phyloP scores from a whole-genome alignment of 2,113 vertebrate species.

The Tenrec ecaudatus region DNA sequence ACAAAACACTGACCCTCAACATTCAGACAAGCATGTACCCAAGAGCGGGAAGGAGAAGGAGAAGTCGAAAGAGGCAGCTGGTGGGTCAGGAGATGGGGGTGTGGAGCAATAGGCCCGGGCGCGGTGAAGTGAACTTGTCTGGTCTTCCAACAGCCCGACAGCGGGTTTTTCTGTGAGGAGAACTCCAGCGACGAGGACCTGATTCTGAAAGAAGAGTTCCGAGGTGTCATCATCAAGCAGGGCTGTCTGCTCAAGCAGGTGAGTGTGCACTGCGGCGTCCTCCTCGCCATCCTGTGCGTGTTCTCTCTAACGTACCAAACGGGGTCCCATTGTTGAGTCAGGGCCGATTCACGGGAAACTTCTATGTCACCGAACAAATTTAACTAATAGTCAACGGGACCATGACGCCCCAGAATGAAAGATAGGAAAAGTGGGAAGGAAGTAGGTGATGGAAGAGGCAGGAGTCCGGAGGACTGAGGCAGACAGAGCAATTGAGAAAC shows the following conservation, averaged over 20 bases:
- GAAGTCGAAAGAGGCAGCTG: background rate
- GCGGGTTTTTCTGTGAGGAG: slow-evolving; percentile 96
- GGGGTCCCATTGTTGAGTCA: background rate
- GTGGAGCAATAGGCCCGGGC: background rate
- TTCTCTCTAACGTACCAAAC: background rate
- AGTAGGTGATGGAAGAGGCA: background rate
- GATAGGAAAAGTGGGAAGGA: background rate
- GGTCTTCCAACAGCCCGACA: slow-evolving; percentile 89
- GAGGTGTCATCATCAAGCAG: slow-evolving; percentile 96
- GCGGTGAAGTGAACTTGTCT: slow-evolving; percentile 32
- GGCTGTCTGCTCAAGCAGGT: slow-evolving; percentile 98
- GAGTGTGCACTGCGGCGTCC: slow-evolving; percentile 26
- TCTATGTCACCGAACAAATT: background rate
- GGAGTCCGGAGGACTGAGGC: background rate
- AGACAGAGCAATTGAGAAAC: background rate
- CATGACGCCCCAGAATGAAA: background rate
- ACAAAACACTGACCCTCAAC: background rate
- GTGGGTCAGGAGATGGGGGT: background rate
- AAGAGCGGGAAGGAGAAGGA: background rate
- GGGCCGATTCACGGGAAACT: background rate
- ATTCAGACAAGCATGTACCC: background rate
- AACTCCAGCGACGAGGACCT: slow-evolving; percentile 97
- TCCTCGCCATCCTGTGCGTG: background rate
- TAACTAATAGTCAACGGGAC: background rate
- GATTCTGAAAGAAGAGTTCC: slow-evolving; percentile 95